phyloP scores from a whole-genome alignment of 2,888 invertebrate species.

The Pimpla rufipes region DNA sequence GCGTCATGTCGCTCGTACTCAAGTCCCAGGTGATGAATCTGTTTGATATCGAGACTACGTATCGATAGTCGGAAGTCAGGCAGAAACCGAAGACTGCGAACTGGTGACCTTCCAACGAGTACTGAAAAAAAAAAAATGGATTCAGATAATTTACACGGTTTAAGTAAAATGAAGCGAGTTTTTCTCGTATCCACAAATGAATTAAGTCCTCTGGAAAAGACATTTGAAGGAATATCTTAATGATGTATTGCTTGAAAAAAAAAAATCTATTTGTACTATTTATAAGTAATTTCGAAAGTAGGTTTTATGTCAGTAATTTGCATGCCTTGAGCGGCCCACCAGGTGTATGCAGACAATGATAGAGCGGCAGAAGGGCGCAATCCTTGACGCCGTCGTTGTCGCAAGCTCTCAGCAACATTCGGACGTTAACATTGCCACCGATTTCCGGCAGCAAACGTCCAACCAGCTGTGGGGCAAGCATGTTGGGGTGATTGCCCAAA shows the following conservation, averaged over 20 bases:
- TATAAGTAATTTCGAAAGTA: not conserved
- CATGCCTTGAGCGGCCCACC: conserved; percentile 98
- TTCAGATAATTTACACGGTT: conserved; percentile 9
- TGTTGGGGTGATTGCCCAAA: conserved; percentile 95
- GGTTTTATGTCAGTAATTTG: not conserved
- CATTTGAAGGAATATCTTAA: no score
- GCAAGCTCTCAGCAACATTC: conserved; percentile 95
- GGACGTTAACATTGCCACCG: conserved; percentile 92
- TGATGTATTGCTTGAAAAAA: no score
- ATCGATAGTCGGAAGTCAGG: conserved; percentile 95
- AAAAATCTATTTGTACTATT: not conserved
- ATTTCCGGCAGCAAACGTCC: conserved; percentile 97
- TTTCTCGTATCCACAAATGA: no score
- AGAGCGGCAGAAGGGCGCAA: conserved; percentile 96
- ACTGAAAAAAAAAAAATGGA: conserved; percentile 87
- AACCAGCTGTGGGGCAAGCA: conserved; percentile 97
- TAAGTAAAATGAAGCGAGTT: no score
- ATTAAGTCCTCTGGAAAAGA: no score
- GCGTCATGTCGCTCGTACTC: conserved; percentile 96
- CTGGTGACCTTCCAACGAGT: conserved; percentile 98
- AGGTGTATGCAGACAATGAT: conserved; percentile 99
- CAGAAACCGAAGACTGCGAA: conserved; percentile 98
- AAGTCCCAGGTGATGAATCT: conserved; percentile 99
- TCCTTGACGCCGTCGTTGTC: conserved; percentile 95
- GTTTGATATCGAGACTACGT: conserved; percentile 98